These are phyloP conservation scores for Stegastes partitus DNA, from an alignment of 2,113 vertebrate genomes.

Conservation along the genomic window DNA sequence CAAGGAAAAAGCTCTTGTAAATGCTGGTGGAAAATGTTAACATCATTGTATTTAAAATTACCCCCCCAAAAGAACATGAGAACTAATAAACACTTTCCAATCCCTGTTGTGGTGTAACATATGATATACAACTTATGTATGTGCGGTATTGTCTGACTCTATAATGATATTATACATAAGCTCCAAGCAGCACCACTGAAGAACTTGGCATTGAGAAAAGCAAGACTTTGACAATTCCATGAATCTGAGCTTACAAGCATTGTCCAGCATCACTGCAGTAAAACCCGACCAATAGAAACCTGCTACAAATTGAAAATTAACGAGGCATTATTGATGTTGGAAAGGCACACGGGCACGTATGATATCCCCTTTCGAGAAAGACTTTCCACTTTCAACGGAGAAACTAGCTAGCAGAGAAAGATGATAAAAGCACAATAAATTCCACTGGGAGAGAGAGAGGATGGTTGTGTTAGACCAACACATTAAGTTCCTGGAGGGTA, in stretches of 20 bases:
- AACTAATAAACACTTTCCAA: background rate
- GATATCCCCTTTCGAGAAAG: conserved; percentile 50
- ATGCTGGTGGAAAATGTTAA: background rate
- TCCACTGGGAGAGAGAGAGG: conserved; percentile 65
- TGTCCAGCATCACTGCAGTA: background rate
- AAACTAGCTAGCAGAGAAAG: conserved; percentile 42
- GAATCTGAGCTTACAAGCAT: background rate
- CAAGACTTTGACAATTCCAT: conserved; percentile 3
- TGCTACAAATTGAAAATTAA: conserved; percentile 52
- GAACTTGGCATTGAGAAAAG: conserved; percentile 2
- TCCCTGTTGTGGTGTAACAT: too few relatives aligned
- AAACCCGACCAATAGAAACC: conserved; percentile 28
- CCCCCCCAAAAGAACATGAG: background rate
- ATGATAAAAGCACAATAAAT: conserved; percentile 70
- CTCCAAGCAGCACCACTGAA: background rate
- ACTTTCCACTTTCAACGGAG: conserved; percentile 51
- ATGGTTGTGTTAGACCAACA: conserved; percentile 77
- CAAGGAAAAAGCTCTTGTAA: background rate
- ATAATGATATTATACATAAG: too few relatives aligned
- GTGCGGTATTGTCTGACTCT: too few relatives aligned
- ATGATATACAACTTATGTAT: too few relatives aligned
- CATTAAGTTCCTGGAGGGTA: conserved; percentile 79
- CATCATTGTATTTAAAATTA: too few relatives aligned
- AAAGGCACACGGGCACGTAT: conserved; percentile 25
- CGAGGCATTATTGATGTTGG: conserved; percentile 27